Evolutionary conservation across 2,888 invertebrate species (phyloP), one percentile per base, ranked within the genome.

Genomic region (Troides aeacus): DNA sequence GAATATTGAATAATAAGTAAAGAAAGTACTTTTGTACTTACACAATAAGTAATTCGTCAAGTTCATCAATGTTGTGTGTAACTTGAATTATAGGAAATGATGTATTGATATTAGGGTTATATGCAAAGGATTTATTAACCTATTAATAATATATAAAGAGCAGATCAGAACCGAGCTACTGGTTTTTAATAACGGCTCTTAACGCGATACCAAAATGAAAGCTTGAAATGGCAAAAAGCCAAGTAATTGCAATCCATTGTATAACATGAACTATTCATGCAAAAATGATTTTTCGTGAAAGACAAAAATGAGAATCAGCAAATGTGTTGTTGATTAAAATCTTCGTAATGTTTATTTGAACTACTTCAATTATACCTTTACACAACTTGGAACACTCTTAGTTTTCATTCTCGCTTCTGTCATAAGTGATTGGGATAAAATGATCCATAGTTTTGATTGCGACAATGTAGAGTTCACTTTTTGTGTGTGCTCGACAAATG

Each of bases 181-280:
- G 56, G 56, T 10, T 57, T 57, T 57, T 57, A 57, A 57, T 57
- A n/a, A 50, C 21, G 56, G 21, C 56, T 57, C 56, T 57, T 57
- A 57, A 57, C 56, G 56, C 56, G 21, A 57, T 57, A 57, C 56
- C 21, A 57, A 57, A 57, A 57, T 57, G 56, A 57, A 57, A 57
- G 56, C 56, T 21, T n/a, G n/a, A 21, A 57, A 57, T 57, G 56
- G 56, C 56, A 57, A 57, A 57, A 57, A 57, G 56, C 56, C 56
- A 57, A 57, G 56, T 57, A 57, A 57, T 57, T 57, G 56, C 56
- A 57, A 57, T 57, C 56, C 56, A 57, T 57, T 57, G 56, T 57
- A 57, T 57, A 57, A 57, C 56, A 57, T 57, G 56, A 57, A 57
- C 56, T 57, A 21, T 57, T 57, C 56, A 57, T 21, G 18, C 50